A percentile compares a stretch with the other conserved stretches of the same genome.
Evolutionary conservation across 2,797 vertebrate genomes (phyloP).

Genomic region (Macrochelys suwanniensis): DNA sequence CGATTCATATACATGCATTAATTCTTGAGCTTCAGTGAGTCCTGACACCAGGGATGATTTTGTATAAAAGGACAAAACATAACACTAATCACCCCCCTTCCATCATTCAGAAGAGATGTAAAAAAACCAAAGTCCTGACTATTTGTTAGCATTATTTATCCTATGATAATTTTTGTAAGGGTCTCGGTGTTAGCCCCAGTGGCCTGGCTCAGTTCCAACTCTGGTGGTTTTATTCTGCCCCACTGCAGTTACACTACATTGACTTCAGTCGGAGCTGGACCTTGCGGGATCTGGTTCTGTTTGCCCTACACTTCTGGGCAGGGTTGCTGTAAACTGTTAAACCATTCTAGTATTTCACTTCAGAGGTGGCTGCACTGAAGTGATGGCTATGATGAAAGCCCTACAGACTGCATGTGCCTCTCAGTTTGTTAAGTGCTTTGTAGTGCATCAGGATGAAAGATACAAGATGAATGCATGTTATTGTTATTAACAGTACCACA

Average conservation of each 20-base stretch:
- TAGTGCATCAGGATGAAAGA: not conserved
- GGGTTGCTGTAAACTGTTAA: not conserved
- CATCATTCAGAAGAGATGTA: constrained; percentile 39
- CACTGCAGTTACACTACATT: not conserved
- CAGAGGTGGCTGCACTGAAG: not conserved
- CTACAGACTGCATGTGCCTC: not conserved
- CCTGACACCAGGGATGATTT: constrained; percentile 39
- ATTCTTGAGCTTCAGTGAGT: not conserved
- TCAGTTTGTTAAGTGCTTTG: not conserved
- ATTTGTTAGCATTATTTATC: constrained; percentile 41
- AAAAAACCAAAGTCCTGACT: constrained; percentile 29
- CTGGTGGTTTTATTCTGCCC: not conserved
- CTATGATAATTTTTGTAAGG: not conserved
- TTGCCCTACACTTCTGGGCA: not conserved
- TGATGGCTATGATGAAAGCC: not conserved
- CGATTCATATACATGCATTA: constrained; percentile 37
- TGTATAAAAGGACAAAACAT: constrained; percentile 50
- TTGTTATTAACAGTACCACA: not conserved
- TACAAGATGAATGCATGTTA: not conserved
- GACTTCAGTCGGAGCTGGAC: not conserved
- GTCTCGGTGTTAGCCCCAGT: not conserved
- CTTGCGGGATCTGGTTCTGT: not conserved
- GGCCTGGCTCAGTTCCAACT: not conserved
- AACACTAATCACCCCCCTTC: constrained; percentile 47
- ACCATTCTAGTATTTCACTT: not conserved